These are phyloP conservation scores for Agonopterix arenella DNA, from an alignment of 2,888 invertebrate species.

Conservation along the genomic window DNA sequence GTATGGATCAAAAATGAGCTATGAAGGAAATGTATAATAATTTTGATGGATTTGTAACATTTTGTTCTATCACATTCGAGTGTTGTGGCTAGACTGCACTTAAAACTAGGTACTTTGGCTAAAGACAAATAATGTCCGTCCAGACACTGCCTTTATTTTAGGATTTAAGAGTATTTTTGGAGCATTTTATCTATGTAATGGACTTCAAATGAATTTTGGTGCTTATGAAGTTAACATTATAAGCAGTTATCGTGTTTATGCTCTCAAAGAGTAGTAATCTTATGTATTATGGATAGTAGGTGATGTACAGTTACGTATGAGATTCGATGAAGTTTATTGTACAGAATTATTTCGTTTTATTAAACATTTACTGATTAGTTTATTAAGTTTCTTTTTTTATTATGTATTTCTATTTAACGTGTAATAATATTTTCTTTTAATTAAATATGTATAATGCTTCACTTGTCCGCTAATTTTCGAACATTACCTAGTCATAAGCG, in stretches of 20 bases:
- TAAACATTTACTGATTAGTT: constrained; percentile 10
- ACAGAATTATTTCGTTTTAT: constrained; percentile 32
- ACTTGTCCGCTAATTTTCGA: constrained; percentile 47
- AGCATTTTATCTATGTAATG: constrained; percentile 14
- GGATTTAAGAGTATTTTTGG: constrained; percentile 18
- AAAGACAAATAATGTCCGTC: constrained; percentile 22
- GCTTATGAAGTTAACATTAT: constrained; percentile 8
- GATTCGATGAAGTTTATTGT: constrained; percentile 59
- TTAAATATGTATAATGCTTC: constrained; percentile 14
- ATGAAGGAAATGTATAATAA: no score
- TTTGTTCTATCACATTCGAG: background rate
- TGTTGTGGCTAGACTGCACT: background rate
- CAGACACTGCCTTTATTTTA: constrained; percentile 30
- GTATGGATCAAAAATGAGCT: no score
- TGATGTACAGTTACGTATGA: constrained; percentile 75
- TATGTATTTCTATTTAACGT: constrained; percentile 3
- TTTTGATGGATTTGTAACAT: background rate
- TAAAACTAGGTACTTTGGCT: background rate
- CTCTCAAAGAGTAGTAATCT: constrained; percentile 13
- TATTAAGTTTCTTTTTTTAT: constrained; percentile 10
- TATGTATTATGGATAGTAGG: constrained; percentile 21
- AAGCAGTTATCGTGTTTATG: constrained; percentile 4
- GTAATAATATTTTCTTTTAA: background rate
- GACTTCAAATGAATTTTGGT: constrained; percentile 7
- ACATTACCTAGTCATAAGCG: constrained; percentile 66